A percentile compares a stretch with the other conserved stretches of the same genome.
Evolutionary conservation across 2,888 invertebrate genomes (phyloP).

Genomic region (Ennomos erosarius): DNA sequence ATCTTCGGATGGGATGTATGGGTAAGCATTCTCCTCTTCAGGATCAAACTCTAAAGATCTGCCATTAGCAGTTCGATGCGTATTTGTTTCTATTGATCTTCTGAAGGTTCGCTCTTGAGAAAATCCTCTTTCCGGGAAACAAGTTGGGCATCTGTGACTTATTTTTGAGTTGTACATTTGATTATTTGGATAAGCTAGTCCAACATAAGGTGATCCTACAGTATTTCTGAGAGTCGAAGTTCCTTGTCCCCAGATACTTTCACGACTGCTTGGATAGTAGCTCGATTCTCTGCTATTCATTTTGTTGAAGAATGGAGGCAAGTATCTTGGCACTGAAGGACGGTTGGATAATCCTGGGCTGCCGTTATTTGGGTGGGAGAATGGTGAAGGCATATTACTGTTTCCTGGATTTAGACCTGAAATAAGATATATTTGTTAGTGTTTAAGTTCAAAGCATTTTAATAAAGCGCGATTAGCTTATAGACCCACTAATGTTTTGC

Average conservation of each 20-base stretch:
- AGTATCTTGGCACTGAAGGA: not conserved
- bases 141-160: not conserved
- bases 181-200: not conserved
- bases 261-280: constrained; percentile 1
- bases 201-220: not conserved
- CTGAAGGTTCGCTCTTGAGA: not conserved
- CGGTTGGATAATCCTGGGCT: not conserved
- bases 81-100: not conserved
- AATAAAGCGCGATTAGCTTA: too few relatives aligned
- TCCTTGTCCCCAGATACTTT: constrained; percentile 1
- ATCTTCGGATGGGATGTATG: constrained; percentile 1
- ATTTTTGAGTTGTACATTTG: not conserved
- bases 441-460: too few relatives aligned
- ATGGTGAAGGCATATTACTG: not conserved
- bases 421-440: not conserved
- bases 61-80: constrained; percentile 8
- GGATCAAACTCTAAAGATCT: constrained; percentile 8
- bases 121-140: not conserved
- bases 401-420: not conserved
- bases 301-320: constrained; percentile 3
- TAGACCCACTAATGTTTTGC: too few relatives aligned
- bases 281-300: constrained; percentile 1
- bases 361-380: not conserved
- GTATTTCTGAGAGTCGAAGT: not conserved
- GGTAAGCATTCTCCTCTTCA: constrained; percentile 10